Base-by-base conservation (phyloP, 2,113 vertebrate species). In the Alces alces region DNA sequence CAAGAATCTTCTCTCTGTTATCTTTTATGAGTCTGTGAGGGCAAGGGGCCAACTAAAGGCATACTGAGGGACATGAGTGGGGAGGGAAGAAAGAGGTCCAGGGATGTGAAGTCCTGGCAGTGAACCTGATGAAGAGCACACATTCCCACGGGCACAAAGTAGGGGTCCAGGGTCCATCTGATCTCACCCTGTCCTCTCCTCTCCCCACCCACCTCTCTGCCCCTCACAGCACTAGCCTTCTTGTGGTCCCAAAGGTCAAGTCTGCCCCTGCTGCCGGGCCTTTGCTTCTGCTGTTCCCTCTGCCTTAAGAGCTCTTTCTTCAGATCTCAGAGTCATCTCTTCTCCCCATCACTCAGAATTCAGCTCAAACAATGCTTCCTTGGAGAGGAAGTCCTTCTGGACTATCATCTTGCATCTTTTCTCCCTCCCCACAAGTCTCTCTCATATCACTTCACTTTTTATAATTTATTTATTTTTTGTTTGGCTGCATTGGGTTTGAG, bases 361-460 rank as follows among this genome's bases (percentile, higher is more conserved):
- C 55, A 64, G 64, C 47, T 88, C 73, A 58, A 52, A 30, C 43
- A 16, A 28, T 14, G 47, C 79, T 39, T 91, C 50, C 39, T 87
- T 43, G 57, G 50, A 94, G 86, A 93, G 55, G 78, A 91, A 55
- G 33, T 19, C 76, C 39, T 86, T 33, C 47, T n/a, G 25, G 60
- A 15, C 28, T 89, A 50, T 39, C 91, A 70, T 86, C 30, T 19
- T 21, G 6, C 39, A 50, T 55, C 54, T 70, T 3, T 2, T 3
- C 21, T 73, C 30, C 12, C 33, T 70, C 66, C 64, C 54, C 45
- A 43, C 7, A 6, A 30, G 12, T 55, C 30, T 54, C 39, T n/a
- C 89, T 76, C 47, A 2, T 30, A 23, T 52, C 25, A 27, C 64
- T 84, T 95, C 80, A 1, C 93, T 76, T 96, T 87, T 76, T 76